Evolutionary conservation across 2,797 vertebrate genomes (phyloP).

Genomic region (Hypotaenidia okinawae): DNA sequence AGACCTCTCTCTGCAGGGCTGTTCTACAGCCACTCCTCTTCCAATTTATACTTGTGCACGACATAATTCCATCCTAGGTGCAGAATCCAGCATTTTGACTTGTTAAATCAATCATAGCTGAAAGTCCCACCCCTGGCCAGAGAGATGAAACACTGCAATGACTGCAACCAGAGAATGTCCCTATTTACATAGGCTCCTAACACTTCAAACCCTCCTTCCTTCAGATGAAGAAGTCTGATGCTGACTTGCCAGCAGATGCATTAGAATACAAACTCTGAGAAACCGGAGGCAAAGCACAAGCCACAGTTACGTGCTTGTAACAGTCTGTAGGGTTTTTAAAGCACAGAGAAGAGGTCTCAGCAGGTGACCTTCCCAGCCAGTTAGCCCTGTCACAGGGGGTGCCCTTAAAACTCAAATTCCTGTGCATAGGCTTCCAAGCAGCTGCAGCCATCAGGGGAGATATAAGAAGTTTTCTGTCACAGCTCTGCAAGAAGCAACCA

Average conservation of each 20-base stretch:
- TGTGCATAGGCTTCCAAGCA: neutral
- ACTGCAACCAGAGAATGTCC: neutral
- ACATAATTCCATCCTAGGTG: neutral
- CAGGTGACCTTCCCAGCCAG: constrained; percentile 2
- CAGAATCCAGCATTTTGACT: neutral
- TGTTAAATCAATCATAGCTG: neutral
- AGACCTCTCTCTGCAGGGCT: neutral
- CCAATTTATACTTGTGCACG: neutral
- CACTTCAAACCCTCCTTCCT: neutral
- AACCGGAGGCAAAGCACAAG: constrained; percentile 14
- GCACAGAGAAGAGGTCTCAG: neutral
- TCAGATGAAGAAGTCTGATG: neutral
- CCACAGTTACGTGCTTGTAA: neutral
- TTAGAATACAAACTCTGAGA: neutral
- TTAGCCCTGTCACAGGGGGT: constrained; percentile 3
- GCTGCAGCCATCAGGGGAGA: neutral
- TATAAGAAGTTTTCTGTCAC: neutral
- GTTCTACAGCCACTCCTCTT: neutral
- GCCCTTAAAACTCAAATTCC: neutral
- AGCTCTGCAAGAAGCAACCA: neutral
- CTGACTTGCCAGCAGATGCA: neutral
- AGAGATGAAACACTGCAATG: neutral
- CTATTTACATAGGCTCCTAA: neutral
- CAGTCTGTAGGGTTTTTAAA: neutral
- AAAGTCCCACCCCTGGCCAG: neutral